phyloP scores from a whole-genome alignment of 2,888 invertebrate species.

The Spilarctia lutea region DNA sequence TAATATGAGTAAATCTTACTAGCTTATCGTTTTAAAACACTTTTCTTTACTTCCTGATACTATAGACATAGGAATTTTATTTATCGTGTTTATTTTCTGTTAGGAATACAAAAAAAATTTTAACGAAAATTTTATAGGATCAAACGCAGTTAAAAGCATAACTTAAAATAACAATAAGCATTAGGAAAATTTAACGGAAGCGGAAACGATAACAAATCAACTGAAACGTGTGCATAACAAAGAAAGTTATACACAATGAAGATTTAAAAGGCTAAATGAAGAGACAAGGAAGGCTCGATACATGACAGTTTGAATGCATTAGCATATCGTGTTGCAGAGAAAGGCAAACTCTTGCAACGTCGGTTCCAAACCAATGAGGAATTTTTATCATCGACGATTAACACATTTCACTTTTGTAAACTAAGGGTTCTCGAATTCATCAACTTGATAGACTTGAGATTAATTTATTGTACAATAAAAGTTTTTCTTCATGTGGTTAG shows the following conservation, averaged over 20 bases:
- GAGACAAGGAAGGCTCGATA: constrained; percentile 43
- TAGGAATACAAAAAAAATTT: too few species aligned
- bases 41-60: neutral
- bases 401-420: neutral
- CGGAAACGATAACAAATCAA: neutral
- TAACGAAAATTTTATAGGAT: neutral
- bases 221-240: neutral
- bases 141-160: neutral
- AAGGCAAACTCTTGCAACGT: constrained; percentile 34
- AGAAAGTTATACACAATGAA: constrained; percentile 31
- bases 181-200: neutral
- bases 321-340: constrained; percentile 58
- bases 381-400: neutral
- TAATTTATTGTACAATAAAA: neutral
- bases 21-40: neutral
- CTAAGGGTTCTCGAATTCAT: neutral
- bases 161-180: neutral
- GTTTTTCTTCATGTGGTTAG: too few species aligned
- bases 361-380: neutral
- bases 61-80: neutral
- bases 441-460: neutral
- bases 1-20: too few species aligned
- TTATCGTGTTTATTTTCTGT: too few species aligned
- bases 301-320: constrained; percentile 59
- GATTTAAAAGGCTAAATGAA: constrained; percentile 32